Evolutionary conservation across 2,888 invertebrate species (phyloP).

Genomic region (Pherbina coryleti): DNA sequence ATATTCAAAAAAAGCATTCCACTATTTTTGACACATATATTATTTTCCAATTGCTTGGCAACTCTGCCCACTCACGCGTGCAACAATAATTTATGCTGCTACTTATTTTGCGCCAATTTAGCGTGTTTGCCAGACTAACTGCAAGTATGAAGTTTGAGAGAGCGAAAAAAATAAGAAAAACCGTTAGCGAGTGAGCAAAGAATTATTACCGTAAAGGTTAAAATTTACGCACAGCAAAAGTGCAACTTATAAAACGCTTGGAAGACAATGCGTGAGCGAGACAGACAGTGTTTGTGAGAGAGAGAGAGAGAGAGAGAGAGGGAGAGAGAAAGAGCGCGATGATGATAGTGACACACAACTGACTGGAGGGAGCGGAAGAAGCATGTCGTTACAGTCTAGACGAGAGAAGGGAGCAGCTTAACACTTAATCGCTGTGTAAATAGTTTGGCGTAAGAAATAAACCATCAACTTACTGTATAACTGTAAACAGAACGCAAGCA

Average conservation of each 20-base stretch:
- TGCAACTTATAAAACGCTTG: background rate
- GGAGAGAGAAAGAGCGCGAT: background rate
- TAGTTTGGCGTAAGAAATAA: conserved; percentile 30
- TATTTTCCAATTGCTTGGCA: background rate
- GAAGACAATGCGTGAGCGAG: background rate
- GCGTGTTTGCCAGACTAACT: background rate
- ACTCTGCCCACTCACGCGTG: background rate
- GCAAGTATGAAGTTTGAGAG: background rate
- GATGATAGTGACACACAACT: too few species aligned
- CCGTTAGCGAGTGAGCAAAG: background rate
- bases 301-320: background rate
- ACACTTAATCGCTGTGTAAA: conserved; percentile 35
- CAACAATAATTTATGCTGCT: background rate
- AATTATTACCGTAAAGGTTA: background rate
- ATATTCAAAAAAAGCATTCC: too few species aligned
- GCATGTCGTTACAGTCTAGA: background rate
- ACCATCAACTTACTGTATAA: background rate
- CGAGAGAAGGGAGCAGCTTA: background rate
- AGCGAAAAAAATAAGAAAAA: background rate
- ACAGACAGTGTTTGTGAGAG: background rate
- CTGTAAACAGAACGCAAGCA: background rate
- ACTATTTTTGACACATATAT: background rate
- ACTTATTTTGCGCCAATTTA: background rate
- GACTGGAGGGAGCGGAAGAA: background rate
- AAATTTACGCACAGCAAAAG: background rate